Conservation (phyloP, 2,797 vertebrate species). For the Lithobates sylvaticus region DNA sequence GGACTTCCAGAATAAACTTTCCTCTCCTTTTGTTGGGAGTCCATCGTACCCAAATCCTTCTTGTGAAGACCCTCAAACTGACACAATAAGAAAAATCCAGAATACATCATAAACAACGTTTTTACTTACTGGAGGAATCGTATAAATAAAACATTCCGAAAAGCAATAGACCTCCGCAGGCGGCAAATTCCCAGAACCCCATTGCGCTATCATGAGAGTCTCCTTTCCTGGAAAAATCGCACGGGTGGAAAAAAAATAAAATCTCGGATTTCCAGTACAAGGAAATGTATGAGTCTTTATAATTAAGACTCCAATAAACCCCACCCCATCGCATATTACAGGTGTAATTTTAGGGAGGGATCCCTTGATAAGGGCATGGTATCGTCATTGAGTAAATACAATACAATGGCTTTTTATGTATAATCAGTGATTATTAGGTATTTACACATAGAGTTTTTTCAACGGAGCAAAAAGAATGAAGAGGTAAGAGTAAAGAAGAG, state of each 20-base stretch:
- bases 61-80: too few relatives aligned
- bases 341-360: conserved; percentile 30
- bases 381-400: conserved; percentile 23
- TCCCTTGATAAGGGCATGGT: conserved; percentile 7
- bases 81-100: too few relatives aligned
- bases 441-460: too few relatives aligned
- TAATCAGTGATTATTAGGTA: too few relatives aligned
- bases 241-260: background rate
- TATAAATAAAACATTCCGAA: background rate
- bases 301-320: background rate
- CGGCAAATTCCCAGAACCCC: background rate
- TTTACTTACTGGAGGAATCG: conserved; percentile 2
- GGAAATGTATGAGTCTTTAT: conserved; percentile 4
- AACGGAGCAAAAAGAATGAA: too few relatives aligned
- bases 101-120: background rate
- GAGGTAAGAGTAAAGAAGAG: too few relatives aligned
- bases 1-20: too few relatives aligned
- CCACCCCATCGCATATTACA: background rate
- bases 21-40: too few relatives aligned
- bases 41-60: too few relatives aligned
- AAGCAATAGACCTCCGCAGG: background rate
- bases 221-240: too few relatives aligned
- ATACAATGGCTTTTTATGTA: too few relatives aligned
- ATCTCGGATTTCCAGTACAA: background rate
- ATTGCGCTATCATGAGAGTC: background rate